Evolutionary conservation across 2,888 invertebrate species (phyloP).

Genomic region (Hemistola chrysoprasaria): DNA sequence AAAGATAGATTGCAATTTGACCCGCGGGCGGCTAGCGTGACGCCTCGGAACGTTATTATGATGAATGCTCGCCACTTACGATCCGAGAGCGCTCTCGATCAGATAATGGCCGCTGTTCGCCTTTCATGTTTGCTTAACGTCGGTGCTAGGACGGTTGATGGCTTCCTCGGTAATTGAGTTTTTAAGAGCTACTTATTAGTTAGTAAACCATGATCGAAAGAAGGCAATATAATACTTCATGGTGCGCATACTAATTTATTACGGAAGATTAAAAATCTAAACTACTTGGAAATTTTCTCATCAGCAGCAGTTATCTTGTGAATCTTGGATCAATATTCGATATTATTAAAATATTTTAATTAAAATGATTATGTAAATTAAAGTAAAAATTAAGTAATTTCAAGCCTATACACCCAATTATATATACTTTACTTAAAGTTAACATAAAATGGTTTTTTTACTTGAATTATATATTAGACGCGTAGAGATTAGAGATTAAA

Average conservation of each 20-base stretch:
- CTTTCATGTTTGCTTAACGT: slow-evolving; percentile 68
- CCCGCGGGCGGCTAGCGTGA: slow-evolving; percentile 74
- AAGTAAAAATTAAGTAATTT: too few species aligned
- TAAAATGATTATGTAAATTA: too few species aligned
- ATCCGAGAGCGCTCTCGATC: slow-evolving; percentile 63
- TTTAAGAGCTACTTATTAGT: slow-evolving; percentile 43
- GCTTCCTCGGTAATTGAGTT: slow-evolving; percentile 64
- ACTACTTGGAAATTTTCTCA: too few species aligned
- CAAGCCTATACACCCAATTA: too few species aligned
- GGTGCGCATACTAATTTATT: too few species aligned
- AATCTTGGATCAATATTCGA: not conserved
- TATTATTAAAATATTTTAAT: too few species aligned
- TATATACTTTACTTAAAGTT: too few species aligned
- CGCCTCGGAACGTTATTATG: slow-evolving; percentile 72
- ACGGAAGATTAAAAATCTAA: too few species aligned
- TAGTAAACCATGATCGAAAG: slow-evolving; percentile 17
- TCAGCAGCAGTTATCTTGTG: too few species aligned
- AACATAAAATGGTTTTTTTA: too few species aligned
- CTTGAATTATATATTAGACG: too few species aligned
- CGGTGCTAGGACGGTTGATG: slow-evolving; percentile 52
- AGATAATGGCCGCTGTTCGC: slow-evolving; percentile 56
- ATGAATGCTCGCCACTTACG: slow-evolving; percentile 67
- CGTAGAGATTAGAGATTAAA: too few species aligned
- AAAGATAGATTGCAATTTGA: slow-evolving; percentile 80
- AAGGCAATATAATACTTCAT: not conserved